phyloP scores from a whole-genome alignment of 2,888 invertebrate species.

The Drosophila atripex region DNA sequence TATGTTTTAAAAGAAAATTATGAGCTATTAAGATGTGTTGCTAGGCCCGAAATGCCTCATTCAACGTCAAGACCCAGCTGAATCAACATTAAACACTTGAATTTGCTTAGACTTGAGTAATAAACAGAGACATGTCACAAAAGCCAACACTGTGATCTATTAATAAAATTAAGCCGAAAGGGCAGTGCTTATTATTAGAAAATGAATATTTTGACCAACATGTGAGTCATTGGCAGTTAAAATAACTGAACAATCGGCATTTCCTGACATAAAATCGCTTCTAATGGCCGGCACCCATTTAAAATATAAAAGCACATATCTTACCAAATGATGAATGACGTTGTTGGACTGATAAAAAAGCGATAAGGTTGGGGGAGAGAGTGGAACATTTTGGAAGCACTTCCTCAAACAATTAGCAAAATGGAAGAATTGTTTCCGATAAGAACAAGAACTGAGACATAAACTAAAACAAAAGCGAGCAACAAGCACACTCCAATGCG shows the following conservation, averaged over 20 bases:
- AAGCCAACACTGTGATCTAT: not conserved
- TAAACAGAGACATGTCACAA: conserved; percentile 4
- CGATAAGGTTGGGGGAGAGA: not conserved
- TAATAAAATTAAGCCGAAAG: not conserved
- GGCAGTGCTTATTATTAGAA: not conserved
- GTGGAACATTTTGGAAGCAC: conserved; percentile 39
- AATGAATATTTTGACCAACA: not conserved
- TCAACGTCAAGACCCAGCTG: conserved; percentile 30
- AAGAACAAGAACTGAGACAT: conserved; percentile 33
- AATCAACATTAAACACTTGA: conserved; percentile 58
- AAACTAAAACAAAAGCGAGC: conserved; percentile 21
- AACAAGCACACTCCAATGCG: conserved; percentile 37
- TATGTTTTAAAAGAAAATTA: not conserved
- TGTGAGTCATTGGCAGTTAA: conserved; percentile 32
- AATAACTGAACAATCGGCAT: too few relatives aligned
- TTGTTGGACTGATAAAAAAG: conserved; percentile 47
- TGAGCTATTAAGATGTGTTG: conserved; percentile 28
- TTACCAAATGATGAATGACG: conserved; percentile 46
- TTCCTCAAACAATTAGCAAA: conserved; percentile 69
- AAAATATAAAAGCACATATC: conserved; percentile 6
- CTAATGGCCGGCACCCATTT: not conserved
- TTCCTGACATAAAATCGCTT: conserved; percentile 11
- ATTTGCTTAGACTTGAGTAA: conserved; percentile 40
- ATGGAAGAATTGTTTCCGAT: conserved; percentile 53
- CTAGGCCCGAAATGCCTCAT: conserved; percentile 17